Base-by-base conservation (phyloP, 2,113 vertebrate species). In the Chloropsis hardwickii region DNA sequence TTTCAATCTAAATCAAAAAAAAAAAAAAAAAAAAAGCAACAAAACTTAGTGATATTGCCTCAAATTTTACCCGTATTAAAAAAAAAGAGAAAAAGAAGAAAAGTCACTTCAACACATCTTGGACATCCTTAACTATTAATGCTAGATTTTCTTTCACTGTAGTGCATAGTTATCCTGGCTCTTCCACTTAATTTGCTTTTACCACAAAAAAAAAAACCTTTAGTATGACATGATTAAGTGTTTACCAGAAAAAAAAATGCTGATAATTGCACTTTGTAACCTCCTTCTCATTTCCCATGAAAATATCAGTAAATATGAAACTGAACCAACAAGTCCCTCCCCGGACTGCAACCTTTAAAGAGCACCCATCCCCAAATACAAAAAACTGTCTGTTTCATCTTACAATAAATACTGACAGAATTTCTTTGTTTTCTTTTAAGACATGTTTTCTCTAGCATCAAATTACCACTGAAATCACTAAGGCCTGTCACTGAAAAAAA, bases 181-280 rank as follows among this genome's bases (percentile, higher is more conserved):
- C 94, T 86, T 97, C 94, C 96, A 95, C 88, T 97, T 97, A 87
- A 96, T 88, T 96, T 97, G 81, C 94, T 95, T 89, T 96, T 96
- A 94, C 92, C 97, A 97, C 96, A 97, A 90, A 97, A 88, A 90
- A 97, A 88, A 80, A 79, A 57, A 5, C 81, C 82, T 96, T 93
- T 85, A 97, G 60, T 92, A 97, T 96, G 97, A 96, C 83, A 94
- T 95, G 95, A 97, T 96, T 96, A 97, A 95, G 93, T 96, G 96
- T 97, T 95, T 92, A 97, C 94, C 95, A 97, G 97, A 93, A 98
- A 92, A 93, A 93, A 90, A 95, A 97, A 96, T 82, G 97, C 98
- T 98, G 98, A 98, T 99, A 99, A 99, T 99, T 99, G 99, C 99
- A 99, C 99, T 99, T 99, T 96, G 95, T 98, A 97, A 97, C 96